A percentile compares a stretch with the other conserved stretches of the same genome.
Evolutionary conservation across 2,888 invertebrate genomes (phyloP).

Genomic region (Oscheius sp.): DNA sequence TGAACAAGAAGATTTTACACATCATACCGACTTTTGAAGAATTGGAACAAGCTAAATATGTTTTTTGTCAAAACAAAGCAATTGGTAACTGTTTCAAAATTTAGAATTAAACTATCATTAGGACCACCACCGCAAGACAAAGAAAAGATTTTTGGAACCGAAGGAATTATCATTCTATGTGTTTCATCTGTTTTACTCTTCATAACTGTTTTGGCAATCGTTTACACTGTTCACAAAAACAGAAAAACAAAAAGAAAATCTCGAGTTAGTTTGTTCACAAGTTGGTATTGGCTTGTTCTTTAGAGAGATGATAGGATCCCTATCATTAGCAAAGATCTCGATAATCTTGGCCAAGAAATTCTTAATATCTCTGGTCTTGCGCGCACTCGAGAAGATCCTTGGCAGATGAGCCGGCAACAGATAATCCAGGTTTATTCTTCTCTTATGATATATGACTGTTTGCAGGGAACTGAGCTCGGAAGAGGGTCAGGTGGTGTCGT

Average conservation of each 20-base stretch:
- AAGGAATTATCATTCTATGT: background rate
- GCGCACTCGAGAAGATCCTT: conserved; percentile 16
- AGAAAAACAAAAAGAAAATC: background rate
- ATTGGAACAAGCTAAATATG: background rate
- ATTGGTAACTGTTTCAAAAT: background rate
- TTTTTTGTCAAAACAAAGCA: background rate
- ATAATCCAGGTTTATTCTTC: conserved; percentile 2
- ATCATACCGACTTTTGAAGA: background rate
- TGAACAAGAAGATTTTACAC: conserved; percentile 1
- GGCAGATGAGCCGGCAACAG: conserved; percentile 30
- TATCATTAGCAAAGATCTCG: background rate
- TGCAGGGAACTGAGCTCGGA: conserved; percentile 20
- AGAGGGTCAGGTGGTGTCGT: conserved; percentile 25
- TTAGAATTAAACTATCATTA: background rate
- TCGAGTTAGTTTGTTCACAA: background rate
- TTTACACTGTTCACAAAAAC: background rate
- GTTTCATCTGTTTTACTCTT: background rate
- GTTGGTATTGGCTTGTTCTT: background rate
- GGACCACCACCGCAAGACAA: background rate
- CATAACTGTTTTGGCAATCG: background rate
- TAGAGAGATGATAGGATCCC: background rate
- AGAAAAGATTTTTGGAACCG: background rate
- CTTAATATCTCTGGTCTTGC: conserved; percentile 10
- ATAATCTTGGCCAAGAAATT: conserved; percentile 12
- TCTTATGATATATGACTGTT: background rate